phyloP scores from a whole-genome alignment of 2,797 vertebrate genomes.

The Anguilla obscura region DNA sequence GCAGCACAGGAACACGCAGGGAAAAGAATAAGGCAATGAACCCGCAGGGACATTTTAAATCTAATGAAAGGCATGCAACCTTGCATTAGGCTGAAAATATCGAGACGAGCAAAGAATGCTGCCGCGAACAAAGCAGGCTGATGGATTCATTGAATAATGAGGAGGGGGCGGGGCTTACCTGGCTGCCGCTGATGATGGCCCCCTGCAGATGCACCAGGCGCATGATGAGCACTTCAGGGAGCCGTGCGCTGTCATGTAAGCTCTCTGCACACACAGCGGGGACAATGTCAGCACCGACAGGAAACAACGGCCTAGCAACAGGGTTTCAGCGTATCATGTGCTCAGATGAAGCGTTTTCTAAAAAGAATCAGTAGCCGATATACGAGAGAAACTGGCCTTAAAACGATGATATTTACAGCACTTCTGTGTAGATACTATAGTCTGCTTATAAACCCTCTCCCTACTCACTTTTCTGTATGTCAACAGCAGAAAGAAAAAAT shows the following conservation, averaged over 20 bases:
- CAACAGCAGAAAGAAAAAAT: background rate
- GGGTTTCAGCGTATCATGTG: background rate
- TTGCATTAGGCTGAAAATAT: background rate
- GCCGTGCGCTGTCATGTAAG: slow-evolving; percentile 70
- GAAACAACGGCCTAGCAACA: background rate
- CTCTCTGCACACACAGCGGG: slow-evolving; percentile 67
- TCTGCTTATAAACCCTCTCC: background rate
- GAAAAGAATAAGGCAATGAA: background rate
- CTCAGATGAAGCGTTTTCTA: background rate
- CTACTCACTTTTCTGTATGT: background rate
- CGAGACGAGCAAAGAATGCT: background rate
- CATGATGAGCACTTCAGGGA: slow-evolving; percentile 78
- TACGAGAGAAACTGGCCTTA: background rate
- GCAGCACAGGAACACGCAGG: background rate
- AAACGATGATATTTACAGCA: background rate
- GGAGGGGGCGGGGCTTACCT: slow-evolving; percentile 67
- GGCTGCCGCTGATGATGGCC: slow-evolving; percentile 84
- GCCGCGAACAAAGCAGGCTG: background rate
- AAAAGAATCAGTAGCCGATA: background rate
- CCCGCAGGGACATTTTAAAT: background rate
- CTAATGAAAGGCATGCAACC: background rate
- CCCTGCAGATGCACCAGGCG: slow-evolving; percentile 86
- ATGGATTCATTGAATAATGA: background rate
- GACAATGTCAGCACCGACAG: slow-evolving; percentile 2
- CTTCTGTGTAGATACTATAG: background rate